Conservation (phyloP, 1,140 invertebrate genomes). For the Conus ventricosus region DNA sequence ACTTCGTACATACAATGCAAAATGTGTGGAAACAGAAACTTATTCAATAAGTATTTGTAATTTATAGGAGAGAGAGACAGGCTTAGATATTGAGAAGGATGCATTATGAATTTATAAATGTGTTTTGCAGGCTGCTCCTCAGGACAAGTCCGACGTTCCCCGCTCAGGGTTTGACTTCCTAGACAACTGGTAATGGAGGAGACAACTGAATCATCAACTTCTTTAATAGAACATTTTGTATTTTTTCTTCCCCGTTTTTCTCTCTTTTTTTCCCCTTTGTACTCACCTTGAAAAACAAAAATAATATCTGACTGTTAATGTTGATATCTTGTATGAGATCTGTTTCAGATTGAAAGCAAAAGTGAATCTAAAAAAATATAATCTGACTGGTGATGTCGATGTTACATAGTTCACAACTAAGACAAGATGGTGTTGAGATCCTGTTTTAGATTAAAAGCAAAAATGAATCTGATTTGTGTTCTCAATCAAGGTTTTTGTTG, state of each 20-base stretch:
- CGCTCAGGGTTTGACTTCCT: constrained; percentile 9
- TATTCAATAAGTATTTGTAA: too few species aligned
- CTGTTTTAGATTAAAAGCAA: too few species aligned
- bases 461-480: too few species aligned
- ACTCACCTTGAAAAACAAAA: neutral
- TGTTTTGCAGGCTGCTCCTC: too few species aligned
- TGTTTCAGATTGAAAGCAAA: too few species aligned
- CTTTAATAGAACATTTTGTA: neutral
- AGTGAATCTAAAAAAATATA: neutral
- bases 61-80: too few species aligned
- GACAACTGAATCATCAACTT: neutral
- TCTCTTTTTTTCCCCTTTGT: neutral
- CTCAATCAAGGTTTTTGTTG: too few species aligned
- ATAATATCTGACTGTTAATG: neutral
- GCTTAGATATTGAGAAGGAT: too few species aligned
- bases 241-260: too few species aligned
- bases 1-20: neutral
- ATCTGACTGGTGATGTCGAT: neutral
- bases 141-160: neutral
- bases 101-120: too few species aligned
- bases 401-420: neutral
- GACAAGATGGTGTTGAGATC: too few species aligned
- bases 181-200: neutral
- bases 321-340: neutral
- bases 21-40: too few species aligned